phyloP scores from a whole-genome alignment of 1,140 invertebrate genomes.

The Macrotrachela quadricornifera region DNA sequence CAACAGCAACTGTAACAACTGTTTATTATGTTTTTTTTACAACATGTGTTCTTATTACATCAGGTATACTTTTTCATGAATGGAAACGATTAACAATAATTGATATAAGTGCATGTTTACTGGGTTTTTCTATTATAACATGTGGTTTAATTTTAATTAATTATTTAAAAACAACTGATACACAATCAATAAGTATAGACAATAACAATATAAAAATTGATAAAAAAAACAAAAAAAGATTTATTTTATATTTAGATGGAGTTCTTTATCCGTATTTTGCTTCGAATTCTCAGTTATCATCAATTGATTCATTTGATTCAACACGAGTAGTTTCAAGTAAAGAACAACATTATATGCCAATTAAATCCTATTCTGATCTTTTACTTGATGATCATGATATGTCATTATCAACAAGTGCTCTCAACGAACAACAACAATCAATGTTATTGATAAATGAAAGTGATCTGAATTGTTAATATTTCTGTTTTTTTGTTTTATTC shows the following conservation, averaged over 20 bases:
- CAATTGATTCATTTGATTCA: background rate
- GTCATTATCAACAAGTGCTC: no score
- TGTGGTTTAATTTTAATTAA: slow-evolving; percentile 70
- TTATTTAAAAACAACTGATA: slow-evolving; percentile 42
- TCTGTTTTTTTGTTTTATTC: no score
- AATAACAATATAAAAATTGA: background rate
- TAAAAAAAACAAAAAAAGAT: background rate
- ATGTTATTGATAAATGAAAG: no score
- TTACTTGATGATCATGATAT: no score
- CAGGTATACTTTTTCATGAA: slow-evolving; percentile 30
- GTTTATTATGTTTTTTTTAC: slow-evolving; percentile 96
- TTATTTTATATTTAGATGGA: background rate
- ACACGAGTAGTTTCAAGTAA: background rate
- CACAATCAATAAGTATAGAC: background rate
- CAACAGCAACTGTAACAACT: slow-evolving; percentile 78
- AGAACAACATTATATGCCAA: background rate
- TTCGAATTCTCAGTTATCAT: background rate
- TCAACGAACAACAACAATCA: no score
- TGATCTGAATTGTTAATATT: no score
- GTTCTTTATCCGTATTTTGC: background rate
- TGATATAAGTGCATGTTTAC: slow-evolving; percentile 61
- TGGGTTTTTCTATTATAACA: slow-evolving; percentile 67
- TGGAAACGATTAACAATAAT: no score
- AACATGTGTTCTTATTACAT: slow-evolving; percentile 66
- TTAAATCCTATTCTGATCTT: background rate